These are phyloP conservation scores for Eupithecia abbreviata DNA, from an alignment of 2,888 invertebrate species.

Conservation along the genomic window DNA sequence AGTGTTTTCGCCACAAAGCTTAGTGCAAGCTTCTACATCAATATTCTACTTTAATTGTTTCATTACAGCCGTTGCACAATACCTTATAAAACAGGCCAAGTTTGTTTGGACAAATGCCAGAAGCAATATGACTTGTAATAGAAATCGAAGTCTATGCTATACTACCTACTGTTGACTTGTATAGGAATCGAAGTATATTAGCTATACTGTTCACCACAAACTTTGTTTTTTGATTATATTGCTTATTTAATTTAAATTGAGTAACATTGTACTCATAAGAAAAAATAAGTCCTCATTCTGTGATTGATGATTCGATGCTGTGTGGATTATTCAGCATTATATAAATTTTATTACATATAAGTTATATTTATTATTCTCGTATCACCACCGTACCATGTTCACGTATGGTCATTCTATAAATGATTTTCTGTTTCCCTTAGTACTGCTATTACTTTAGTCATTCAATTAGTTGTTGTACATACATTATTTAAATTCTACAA, in stretches of 20 bases:
- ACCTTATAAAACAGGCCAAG: constrained; percentile 20
- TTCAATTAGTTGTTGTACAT: neutral
- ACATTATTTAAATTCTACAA: neutral
- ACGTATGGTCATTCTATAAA: neutral
- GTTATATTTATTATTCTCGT: too few species aligned
- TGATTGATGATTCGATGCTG: too few species aligned
- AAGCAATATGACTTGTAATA: constrained; percentile 10
- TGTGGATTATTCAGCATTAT: too few species aligned
- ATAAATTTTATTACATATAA: too few species aligned
- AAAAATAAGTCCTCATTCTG: too few species aligned
- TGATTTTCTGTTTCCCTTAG: neutral
- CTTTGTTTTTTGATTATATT: too few species aligned
- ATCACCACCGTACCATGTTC: neutral
- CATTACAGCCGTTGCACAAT: constrained; percentile 6
- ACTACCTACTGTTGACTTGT: too few species aligned
- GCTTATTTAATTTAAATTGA: too few species aligned
- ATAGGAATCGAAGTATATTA: too few species aligned
- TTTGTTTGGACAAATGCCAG: constrained; percentile 26
- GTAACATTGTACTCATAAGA: too few species aligned
- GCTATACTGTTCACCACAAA: too few species aligned
- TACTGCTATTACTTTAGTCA: neutral
- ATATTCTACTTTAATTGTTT: constrained; percentile 18
- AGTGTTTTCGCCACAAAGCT: neutral
- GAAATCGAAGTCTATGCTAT: neutral
- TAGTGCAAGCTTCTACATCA: neutral